phyloP scores from a whole-genome alignment of 2,113 vertebrate species.

The Dermatemys mawii region DNA sequence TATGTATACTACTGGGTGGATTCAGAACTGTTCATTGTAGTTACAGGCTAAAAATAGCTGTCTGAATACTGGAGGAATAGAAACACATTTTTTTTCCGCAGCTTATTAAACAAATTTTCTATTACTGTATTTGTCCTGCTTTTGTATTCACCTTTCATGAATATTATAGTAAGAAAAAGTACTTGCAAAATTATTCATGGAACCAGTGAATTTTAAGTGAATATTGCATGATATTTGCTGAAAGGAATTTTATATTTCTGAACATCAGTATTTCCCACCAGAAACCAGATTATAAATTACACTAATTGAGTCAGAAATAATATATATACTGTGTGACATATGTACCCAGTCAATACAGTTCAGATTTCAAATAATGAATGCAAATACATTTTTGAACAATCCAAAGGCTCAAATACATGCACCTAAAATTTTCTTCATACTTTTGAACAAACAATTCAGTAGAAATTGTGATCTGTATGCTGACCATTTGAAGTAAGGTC shows the following conservation, averaged over 20 bases:
- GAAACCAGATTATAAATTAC: neutral
- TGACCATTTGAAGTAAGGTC: no score
- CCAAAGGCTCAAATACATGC: neutral
- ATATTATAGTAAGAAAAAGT: neutral
- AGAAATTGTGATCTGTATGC: neutral
- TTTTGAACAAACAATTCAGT: neutral
- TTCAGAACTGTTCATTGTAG: no score
- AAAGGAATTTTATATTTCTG: neutral
- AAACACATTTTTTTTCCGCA: no score
- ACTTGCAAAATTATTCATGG: neutral
- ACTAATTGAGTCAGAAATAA: neutral
- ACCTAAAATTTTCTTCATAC: neutral
- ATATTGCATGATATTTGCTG: neutral
- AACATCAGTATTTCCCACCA: neutral
- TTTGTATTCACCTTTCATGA: neutral
- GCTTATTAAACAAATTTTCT: neutral
- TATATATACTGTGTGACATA: neutral
- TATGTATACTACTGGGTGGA: no score
- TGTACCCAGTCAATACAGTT: neutral
- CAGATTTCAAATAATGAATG: neutral
- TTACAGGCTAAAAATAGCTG: no score
- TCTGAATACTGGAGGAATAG: no score
- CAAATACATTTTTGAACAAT: neutral
- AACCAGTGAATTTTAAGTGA: neutral
- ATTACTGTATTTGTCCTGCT: neutral